A percentile compares a stretch with the other conserved stretches of the same genome.
Evolutionary conservation across 2,113 vertebrate genomes (phyloP).

Genomic region (Colistium nudipinnis): DNA sequence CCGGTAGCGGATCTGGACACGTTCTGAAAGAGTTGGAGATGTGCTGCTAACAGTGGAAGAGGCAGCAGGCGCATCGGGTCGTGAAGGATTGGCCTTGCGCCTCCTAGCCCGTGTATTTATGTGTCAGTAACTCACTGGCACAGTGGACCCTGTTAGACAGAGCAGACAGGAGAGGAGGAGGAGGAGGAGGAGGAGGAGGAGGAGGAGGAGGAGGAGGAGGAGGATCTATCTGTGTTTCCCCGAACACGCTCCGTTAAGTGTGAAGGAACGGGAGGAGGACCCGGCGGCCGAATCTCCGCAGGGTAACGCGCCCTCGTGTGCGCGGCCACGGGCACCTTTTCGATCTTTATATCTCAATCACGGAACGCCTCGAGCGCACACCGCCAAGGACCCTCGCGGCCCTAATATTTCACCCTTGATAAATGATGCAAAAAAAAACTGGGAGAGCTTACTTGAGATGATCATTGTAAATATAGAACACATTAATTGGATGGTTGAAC

Average conservation of each 20-base stretch:
- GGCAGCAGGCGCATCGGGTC: constrained; percentile 34
- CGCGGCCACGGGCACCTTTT: not conserved
- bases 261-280: constrained; percentile 48
- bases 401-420: constrained; percentile 69
- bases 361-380: constrained; percentile 13
- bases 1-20: constrained; percentile 5
- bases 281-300: constrained; percentile 26
- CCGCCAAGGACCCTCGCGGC: constrained; percentile 49
- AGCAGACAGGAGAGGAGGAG: constrained; percentile 55
- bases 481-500: constrained; percentile 83
- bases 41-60: constrained; percentile 29
- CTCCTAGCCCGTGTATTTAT: constrained; percentile 43
- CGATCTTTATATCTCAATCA: constrained; percentile 63
- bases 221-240: constrained; percentile 47
- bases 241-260: constrained; percentile 52
- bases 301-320: constrained; percentile 33
- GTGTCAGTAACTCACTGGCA: constrained; percentile 59
- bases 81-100: constrained; percentile 30
- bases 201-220: constrained; percentile 61
- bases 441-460: constrained; percentile 66
- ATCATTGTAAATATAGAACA: constrained; percentile 83
- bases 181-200: constrained; percentile 46
- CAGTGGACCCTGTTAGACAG: constrained; percentile 34
- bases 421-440: constrained; percentile 61
- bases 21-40: too few species aligned